Evolutionary conservation across 2,797 vertebrate species (phyloP).

Genomic region (Fundulus diaphanus): DNA sequence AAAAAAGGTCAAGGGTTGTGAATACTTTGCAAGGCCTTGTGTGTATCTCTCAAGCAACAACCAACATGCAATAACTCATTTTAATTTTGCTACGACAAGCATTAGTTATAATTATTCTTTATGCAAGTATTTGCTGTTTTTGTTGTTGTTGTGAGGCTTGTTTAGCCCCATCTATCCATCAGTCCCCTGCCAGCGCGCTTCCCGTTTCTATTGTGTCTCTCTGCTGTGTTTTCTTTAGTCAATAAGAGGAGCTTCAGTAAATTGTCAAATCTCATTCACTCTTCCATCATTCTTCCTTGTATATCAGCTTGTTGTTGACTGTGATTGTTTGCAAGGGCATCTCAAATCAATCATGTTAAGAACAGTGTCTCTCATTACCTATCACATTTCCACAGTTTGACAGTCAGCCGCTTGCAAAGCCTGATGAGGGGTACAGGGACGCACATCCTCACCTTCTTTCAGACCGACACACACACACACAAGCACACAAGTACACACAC

Average conservation of each 20-base stretch:
- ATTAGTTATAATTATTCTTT: background rate
- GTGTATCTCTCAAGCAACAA: background rate
- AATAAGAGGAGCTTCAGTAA: constrained; percentile 9
- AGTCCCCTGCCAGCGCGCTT: background rate
- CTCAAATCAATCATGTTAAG: constrained; percentile 62
- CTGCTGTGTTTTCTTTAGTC: constrained; percentile 7
- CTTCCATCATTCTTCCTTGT: constrained; percentile 25
- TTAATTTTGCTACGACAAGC: background rate
- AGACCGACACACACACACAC: background rate
- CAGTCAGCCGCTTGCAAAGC: constrained; percentile 45
- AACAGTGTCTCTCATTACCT: constrained; percentile 56
- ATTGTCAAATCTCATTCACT: constrained; percentile 12
- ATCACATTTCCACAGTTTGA: constrained; percentile 52
- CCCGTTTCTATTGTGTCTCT: background rate
- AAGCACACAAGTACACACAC: background rate
- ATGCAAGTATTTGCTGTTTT: background rate
- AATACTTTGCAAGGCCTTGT: background rate
- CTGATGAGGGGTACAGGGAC: constrained; percentile 27
- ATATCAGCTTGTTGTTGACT: constrained; percentile 51
- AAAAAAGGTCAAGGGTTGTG: background rate
- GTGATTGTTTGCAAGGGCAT: constrained; percentile 71
- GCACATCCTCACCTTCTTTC: background rate
- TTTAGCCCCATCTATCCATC: background rate
- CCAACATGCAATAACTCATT: background rate
- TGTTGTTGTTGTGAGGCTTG: background rate